Base-by-base conservation (phyloP, 1,140 invertebrate species). In the Plutomurus gul region DNA sequence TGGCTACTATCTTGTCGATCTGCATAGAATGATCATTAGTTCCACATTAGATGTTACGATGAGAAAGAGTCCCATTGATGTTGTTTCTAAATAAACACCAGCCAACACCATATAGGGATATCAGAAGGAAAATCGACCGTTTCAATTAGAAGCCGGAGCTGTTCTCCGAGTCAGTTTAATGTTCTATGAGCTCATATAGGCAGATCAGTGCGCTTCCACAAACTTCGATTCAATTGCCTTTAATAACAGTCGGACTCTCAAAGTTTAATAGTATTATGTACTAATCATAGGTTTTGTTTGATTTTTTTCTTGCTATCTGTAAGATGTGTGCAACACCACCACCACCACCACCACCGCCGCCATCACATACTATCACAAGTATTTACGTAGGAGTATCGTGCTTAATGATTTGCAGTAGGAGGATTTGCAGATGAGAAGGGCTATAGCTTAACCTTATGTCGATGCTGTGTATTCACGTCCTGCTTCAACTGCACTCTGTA, bases 111-210 rank as follows among this genome's bases (percentile, higher is more conserved):
- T 65, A 65, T 33, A 65, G 36, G 56, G 56, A 65, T 65, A 65
- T 65, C 56, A 65, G 56, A n/a, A 65, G 56, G 56, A 33, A 65
- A 65, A 65, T 65, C 56, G 36, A 16, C 56, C 56, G 36, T 65
- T 65, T 65, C 56, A 65, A 65, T 65, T 65, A 65, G 56, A 33
- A 65, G 56, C 56, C 56, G 56, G 56, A 65, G 56, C 56, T 27
- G 56, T n/a, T n/a, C n/a, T n/a, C n/a, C n/a, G n/a, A n/a, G n/a
- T n/a, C n/a, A 65, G 18, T 36, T 65, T 65, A 65, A 65, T 65
- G 56, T 65, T 65, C 30, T 65, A 30, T 65, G 56, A 33, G 56
- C 56, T 65, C 56, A n/a, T n/a, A n/a, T n/a, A n/a, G n/a, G n/a
- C n/a, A n/a, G n/a, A n/a, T n/a, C n/a, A 65, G 56, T 65, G 27